Base-by-base conservation (phyloP, 92 coral and sea anemone species). In the Nematostella vectensis region DNA sequence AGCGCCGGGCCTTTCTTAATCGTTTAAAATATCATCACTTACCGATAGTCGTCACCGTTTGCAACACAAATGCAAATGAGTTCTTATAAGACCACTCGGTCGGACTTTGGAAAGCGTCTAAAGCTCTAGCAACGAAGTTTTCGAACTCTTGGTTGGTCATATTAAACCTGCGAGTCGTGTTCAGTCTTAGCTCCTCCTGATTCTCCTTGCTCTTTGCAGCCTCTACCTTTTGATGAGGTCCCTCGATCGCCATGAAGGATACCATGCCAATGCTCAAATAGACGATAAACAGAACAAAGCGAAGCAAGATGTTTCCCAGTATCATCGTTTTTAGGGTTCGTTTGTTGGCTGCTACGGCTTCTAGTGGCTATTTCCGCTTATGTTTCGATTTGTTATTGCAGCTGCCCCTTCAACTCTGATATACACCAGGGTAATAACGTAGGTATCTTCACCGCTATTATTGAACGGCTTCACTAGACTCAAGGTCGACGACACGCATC, bases 51-150 rank as follows among this genome's bases (percentile, higher is more conserved):
- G 51, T 45, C 9, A 45, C 51, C 4, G 51, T 45, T 17, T 45
- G 51, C 51, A 45, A 19, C 11, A 19, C 51, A 45, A 45, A 45
- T 4, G 51, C 51, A 45, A 45, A 45, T 22, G 51, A 10, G 51
- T 45, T 45, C 4, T 19, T 11, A 19, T 45, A 45, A 17, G 9
- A 11, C 51, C 51, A 45, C 23, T 45, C 4, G 9, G 23, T 4
- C 9, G 51, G 51, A 4, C 18, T 6, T 4, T 6, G 4, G 51
- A 45, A 45, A 16, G 38, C 61, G 18, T 20, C 13, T 26, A 17
- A 27, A 27, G 61, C 31, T 31, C 31, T 11, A 21, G 19, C 15
- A 15, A 16, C 59, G 28, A 25, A 54, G 37, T 23, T 27, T 10
- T 27, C 43, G 45, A 6, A 52, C 12, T 26, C 47, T 22, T 24